These are phyloP conservation scores for Neosalanx taihuensis DNA, from an alignment of 2,797 vertebrate species.

Conservation along the genomic window DNA sequence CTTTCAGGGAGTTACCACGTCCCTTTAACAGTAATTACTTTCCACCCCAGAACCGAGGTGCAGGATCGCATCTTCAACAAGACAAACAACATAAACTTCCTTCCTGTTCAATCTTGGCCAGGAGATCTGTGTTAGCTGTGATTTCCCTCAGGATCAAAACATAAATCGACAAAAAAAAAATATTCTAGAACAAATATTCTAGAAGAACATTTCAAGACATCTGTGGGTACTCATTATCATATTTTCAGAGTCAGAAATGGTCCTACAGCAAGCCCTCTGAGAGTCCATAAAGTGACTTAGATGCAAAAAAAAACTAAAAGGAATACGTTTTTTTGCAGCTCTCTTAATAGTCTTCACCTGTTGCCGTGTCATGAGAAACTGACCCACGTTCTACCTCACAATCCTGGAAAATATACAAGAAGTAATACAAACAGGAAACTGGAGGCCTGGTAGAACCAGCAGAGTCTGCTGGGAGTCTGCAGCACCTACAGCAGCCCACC, in stretches of 20 bases:
- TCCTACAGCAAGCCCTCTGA: too few relatives aligned
- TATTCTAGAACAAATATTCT: too few relatives aligned
- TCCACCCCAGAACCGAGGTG: not conserved
- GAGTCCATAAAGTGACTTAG: too few relatives aligned
- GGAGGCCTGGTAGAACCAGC: not conserved
- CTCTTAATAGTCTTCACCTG: not conserved
- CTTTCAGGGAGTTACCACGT: not conserved
- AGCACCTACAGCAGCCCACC: not conserved
- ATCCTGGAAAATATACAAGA: not conserved
- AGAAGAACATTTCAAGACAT: too few relatives aligned
- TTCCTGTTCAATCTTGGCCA: not conserved
- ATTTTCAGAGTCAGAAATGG: too few relatives aligned
- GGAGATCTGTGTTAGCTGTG: not conserved
- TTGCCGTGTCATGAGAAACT: not conserved
- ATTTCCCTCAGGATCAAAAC: not conserved
- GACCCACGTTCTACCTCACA: not conserved
- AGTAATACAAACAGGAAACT: not conserved
- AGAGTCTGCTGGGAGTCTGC: not conserved
- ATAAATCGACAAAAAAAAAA: not conserved
- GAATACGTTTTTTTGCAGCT: too few relatives aligned
- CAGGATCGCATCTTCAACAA: not conserved
- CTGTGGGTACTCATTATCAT: too few relatives aligned
- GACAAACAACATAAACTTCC: not conserved
- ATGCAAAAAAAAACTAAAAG: too few relatives aligned
- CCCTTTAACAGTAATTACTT: slow-evolving; percentile 8